Evolutionary conservation across 1,140 invertebrate species (phyloP), one percentile per base, ranked within the genome.

Genomic region (Phymastichus coffea): DNA sequence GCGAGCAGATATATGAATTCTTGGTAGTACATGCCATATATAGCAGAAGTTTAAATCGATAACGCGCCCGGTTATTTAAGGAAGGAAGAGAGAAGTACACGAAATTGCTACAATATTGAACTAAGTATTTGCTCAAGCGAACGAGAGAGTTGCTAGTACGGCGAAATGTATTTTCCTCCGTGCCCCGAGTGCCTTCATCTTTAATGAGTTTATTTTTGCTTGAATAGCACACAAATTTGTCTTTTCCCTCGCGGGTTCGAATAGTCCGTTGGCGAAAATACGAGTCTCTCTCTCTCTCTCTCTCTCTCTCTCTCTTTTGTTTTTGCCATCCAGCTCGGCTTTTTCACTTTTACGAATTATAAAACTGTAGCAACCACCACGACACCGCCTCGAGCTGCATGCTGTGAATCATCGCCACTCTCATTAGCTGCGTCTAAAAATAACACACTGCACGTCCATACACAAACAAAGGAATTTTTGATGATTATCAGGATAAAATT

Each of bases 171-270:
- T 35, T 49, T 40, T 37, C 35, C 30, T 44, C 38, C 26, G 15
- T 35, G 52, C 51, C 54, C 54, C 53, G 49, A 44, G 54, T 56
- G 57, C 60, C 61, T 64, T 63, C 28, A 2, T 40, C 17, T 51
- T 44, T 35, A 43, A 58, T 26, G 7, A 49, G 15, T 49, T 58
- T 52, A 49, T 57, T 49, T 57, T 33, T 46, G 10, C 7, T 15
- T 3, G 6, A 26, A 44, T 14, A 19, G 22, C 0, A 4, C 15
- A 35, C 7, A 4, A 46, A 7, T 22, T 23, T 48, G n/a, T 37
- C 4, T 2, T n/a, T 47, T 15, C 19, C 19, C 47, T 56, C 15
- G 26, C 19, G 23, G 14, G 23, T 56, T 26, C 35, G 23, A 14
- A 8, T 7, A 28, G 30, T 8, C 6, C 15, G 17, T 41, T 8